phyloP scores from a whole-genome alignment of 2,113 vertebrate genomes.

The Actenoides hombroni region DNA sequence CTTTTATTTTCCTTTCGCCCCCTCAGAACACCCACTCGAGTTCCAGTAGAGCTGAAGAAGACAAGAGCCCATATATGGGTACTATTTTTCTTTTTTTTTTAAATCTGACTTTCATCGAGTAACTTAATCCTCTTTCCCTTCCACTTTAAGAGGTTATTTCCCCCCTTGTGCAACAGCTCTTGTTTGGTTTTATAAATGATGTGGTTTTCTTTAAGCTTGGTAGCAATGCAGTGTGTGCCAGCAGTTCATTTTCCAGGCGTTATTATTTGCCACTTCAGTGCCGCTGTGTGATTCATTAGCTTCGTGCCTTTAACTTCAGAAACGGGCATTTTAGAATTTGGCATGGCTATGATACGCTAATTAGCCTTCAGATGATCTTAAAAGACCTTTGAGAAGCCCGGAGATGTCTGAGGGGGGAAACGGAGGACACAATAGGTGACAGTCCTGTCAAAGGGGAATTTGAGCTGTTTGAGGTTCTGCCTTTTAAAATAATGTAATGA shows the following conservation, averaged over 20 bases:
- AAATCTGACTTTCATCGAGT: background rate
- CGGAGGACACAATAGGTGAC: background rate
- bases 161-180: background rate
- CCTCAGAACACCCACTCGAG: background rate
- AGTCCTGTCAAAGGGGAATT: background rate
- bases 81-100: too few relatives aligned
- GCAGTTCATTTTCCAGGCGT: background rate
- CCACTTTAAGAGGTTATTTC: too few relatives aligned
- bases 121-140: background rate
- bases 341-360: fast-evolving
- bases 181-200: background rate
- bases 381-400: background rate
- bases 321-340: background rate
- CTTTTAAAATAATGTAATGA: background rate
- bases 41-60: background rate
- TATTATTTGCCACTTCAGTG: background rate
- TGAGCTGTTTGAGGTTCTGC: background rate
- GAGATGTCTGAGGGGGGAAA: fast-evolving
- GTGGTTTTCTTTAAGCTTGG: background rate
- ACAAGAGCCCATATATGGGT: too few relatives aligned
- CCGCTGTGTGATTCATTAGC: background rate
- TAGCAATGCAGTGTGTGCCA: fast-evolving
- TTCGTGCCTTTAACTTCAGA: background rate
- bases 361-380: fast-evolving
- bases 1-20: background rate